Evolutionary conservation across 1,140 invertebrate species (phyloP), one percentile per base, ranked within the genome.

Genomic region (Cephus cinctus): DNA sequence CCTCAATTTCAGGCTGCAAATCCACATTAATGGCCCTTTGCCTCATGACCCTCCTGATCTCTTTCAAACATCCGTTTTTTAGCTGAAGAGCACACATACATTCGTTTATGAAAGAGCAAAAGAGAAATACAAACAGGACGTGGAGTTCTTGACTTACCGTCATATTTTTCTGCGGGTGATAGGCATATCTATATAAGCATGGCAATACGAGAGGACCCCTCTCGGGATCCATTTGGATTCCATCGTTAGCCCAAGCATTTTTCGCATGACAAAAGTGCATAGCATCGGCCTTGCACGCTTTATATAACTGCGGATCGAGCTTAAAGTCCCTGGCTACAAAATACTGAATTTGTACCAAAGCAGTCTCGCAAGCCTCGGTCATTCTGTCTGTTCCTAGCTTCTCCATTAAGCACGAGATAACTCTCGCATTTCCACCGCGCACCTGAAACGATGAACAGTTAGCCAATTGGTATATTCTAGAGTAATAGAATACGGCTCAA

Each of bases 241-340:
- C 80, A 32, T 80, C 76, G 65, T 86, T 83, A 40, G 84, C 78
- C 93, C 94, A 97, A 27, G 86, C 81, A 20, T 81, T 80, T 52
- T 83, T 85, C 0, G 90, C 92, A 59, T 88, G 82, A 69, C 96
- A 98, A 27, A 89, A 78, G 25, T 80, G 82, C 2, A 84, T 78
- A 3, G 96, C 95, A 78, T 98, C 94, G 36, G 85, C 81, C 61
- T 86, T 88, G 68, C 96, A 99, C 8, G 87, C 84, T 63, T 82
- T 83, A 65, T 94, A 98, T 11, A 98, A 77, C 50, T 89, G 86
- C 0, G 91, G 87, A 78, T 98, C 96, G 32, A 98, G 72, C 65
- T 90, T 92, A 63, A 93, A 98, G 77, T 98, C 92, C 58, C 96
- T 83, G 0, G 92, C 88, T 39, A 98, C 84, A 76, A 99, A 99